Base-by-base conservation (phyloP, 2,888 invertebrate genomes). In the Harmothoe impar region DNA sequence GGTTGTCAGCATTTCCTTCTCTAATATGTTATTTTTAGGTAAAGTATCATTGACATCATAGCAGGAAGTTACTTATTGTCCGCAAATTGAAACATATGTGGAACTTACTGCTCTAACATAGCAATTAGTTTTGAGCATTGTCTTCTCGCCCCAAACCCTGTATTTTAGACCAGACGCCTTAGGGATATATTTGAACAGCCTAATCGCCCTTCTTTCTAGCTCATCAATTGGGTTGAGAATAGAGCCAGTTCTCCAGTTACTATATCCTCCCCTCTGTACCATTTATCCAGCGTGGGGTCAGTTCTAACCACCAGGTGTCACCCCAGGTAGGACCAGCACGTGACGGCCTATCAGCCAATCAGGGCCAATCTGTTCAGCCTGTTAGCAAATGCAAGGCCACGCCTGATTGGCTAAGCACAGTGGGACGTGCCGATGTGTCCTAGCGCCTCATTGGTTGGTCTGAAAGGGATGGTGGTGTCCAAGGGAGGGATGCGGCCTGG, bases 301-400 rank as follows among this genome's bases (percentile, higher is more conserved):
- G 72, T 25, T 29, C 5, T 72, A 72, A 72, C 72, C 29, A 72
- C 72, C 29, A 72, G 72, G 72, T 72, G 25, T 72, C 72, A 72
- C 29, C 29, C 20, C 72, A 72, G 72, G 72, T 72, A 72, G 72
- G 0, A n/a, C 29, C 29, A 25, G n/a, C 72, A 72, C 72, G 72
- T 72, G 72, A 72, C 72, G 29, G 15, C 72, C 72, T 29, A 25
- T 72, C 72, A 72, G 72, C 72, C 72, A 72, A 72, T 72, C 72
- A 72, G 15, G 72, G 72, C 72, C 72, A 72, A 72, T 72, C 72
- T 72, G 72, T 72, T 23, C 72, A 72, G 72, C 72, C 72, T 72
- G 25, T 5, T 25, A 72, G 72, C 25, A 72, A 72, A 72, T 72
- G 72, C 25, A 29, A 25, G 7, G 29, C 7, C 72, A 72, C 72